Evolutionary conservation across 1,140 invertebrate genomes (phyloP).

Genomic region (Drosophila littoralis): DNA sequence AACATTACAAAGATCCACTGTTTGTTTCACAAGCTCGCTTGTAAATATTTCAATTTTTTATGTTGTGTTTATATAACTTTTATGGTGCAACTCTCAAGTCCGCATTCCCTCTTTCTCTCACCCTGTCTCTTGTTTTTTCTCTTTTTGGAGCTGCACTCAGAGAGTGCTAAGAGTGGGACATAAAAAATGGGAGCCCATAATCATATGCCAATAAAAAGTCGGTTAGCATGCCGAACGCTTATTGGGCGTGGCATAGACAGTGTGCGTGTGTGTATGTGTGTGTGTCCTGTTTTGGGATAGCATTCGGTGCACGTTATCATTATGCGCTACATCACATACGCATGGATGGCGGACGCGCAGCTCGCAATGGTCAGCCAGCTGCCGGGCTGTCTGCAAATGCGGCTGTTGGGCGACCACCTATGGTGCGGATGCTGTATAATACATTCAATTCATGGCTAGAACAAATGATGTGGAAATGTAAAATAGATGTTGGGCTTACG

Average conservation of each 20-base stretch:
- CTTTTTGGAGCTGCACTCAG: slow-evolving; percentile 44
- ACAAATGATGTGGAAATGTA: slow-evolving; percentile 83
- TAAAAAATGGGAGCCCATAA: slow-evolving; percentile 78
- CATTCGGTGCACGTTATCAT: slow-evolving; percentile 69
- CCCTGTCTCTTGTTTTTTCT: not conserved
- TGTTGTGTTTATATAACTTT: slow-evolving; percentile 66
- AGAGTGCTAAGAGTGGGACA: slow-evolving; percentile 37
- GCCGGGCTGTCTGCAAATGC: slow-evolving; percentile 18
- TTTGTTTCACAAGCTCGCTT: slow-evolving; percentile 54
- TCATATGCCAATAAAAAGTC: slow-evolving; percentile 82
- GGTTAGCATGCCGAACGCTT: slow-evolving; percentile 65
- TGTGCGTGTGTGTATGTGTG: slow-evolving; percentile 2
- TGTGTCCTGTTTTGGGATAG: slow-evolving; percentile 38
- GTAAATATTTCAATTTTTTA: slow-evolving; percentile 82
- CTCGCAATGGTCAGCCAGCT: slow-evolving; percentile 48
- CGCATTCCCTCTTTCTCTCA: not conserved
- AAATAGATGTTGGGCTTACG: slow-evolving; percentile 76
- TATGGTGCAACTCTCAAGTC: slow-evolving; percentile 62
- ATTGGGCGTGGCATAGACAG: slow-evolving; percentile 20
- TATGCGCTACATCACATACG: slow-evolving; percentile 79
- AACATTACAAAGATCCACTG: not conserved
- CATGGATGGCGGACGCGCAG: slow-evolving; percentile 37
- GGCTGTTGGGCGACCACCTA: slow-evolving; percentile 46
- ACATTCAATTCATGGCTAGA: slow-evolving; percentile 82
- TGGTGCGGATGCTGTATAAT: slow-evolving; percentile 64